Evolutionary conservation across 2,888 invertebrate genomes (phyloP).

Genomic region (Mimumesa dahlbomi): DNA sequence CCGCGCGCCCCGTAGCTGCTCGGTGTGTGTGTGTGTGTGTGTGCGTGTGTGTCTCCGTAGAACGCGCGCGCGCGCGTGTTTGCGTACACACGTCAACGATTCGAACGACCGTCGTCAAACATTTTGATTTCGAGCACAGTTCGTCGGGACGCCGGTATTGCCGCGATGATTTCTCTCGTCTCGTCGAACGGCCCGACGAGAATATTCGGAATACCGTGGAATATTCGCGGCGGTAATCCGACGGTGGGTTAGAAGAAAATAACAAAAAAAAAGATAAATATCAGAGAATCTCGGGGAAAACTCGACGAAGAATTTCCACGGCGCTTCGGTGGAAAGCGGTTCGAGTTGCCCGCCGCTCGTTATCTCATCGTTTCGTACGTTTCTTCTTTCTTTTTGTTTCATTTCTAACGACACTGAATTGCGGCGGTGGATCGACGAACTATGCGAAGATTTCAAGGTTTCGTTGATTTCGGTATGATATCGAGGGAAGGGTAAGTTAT

Average conservation of each 20-base stretch:
- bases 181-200: conserved; percentile 28
- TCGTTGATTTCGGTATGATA: no score
- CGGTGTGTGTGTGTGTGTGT: conserved; percentile 24
- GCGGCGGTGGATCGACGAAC: no score
- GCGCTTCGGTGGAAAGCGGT: no score
- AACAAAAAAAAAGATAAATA: not conserved
- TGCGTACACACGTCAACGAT: conserved; percentile 46
- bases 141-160: conserved; percentile 41
- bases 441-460: no score
- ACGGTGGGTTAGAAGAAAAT: not conserved
- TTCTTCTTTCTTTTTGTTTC: no score
- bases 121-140: conserved; percentile 66
- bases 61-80: conserved; percentile 29
- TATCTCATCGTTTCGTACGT: no score
- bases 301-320: no score
- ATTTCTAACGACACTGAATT: no score
- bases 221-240: not conserved
- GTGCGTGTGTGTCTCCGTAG: not conserved
- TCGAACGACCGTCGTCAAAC: conserved; percentile 64
- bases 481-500: no score
- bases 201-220: not conserved
- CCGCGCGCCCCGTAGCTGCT: no score
- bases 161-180: conserved; percentile 57
- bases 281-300: not conserved
- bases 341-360: no score